Conservation (phyloP, 2,888 invertebrate species). For the Sarcophaga carnaria region DNA sequence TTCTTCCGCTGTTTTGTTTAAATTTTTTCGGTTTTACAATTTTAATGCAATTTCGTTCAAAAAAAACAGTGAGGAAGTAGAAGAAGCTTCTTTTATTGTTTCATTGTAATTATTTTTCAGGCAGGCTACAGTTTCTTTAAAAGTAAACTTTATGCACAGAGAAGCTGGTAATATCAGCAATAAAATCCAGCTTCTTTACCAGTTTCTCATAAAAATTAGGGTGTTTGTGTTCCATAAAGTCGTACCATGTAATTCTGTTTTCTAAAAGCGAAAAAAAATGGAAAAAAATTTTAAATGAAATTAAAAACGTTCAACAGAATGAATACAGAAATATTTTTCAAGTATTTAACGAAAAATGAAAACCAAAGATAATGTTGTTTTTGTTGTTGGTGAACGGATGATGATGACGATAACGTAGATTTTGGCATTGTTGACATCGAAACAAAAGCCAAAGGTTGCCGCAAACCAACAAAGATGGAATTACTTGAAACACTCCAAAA, state of each 20-base stretch:
- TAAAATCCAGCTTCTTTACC: too few relatives aligned
- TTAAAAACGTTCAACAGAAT: background rate
- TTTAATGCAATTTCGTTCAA: background rate
- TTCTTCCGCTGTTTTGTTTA: background rate
- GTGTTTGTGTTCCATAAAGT: background rate
- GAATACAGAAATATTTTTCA: slow-evolving; percentile 6
- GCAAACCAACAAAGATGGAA: slow-evolving; percentile 21
- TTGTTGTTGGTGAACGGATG: background rate
- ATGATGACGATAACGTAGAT: slow-evolving; percentile 39
- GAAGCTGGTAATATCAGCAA: too few relatives aligned
- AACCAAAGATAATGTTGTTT: slow-evolving; percentile 25
- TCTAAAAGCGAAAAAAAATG: too few relatives aligned
- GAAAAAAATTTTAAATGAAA: background rate
- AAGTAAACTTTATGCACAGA: background rate
- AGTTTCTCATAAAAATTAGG: background rate
- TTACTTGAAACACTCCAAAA: background rate
- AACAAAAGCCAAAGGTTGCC: slow-evolving; percentile 65
- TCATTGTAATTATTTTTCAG: slow-evolving; percentile 12
- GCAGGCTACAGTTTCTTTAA: slow-evolving; percentile 2
- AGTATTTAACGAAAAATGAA: slow-evolving; percentile 25
- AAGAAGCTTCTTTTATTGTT: slow-evolving; percentile 12
- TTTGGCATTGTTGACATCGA: slow-evolving; percentile 63
- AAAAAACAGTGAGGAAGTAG: too few relatives aligned
- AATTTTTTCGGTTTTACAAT: background rate
- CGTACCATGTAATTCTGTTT: too few relatives aligned